phyloP scores from a whole-genome alignment of 2,113 vertebrate species.

The Protobothrops mucrosquamatus region DNA sequence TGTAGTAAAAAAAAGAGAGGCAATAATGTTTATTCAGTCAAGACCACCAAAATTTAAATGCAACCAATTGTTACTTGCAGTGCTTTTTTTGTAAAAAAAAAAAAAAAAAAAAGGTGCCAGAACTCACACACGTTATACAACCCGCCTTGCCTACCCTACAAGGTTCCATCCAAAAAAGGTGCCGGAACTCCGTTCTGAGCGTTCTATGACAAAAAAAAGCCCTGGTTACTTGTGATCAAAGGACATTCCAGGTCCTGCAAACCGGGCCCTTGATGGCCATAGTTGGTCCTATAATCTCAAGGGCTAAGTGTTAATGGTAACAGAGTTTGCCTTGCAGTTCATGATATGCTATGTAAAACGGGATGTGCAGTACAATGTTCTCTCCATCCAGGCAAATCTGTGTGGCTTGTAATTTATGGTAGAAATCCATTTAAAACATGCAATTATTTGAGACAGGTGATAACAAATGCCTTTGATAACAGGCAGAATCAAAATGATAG shows the following conservation, averaged over 20 bases:
- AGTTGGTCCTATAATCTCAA: not conserved
- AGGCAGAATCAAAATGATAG: constrained; percentile 50
- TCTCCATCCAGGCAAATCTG: constrained; percentile 30
- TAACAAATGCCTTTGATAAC: constrained; percentile 49
- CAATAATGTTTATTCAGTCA: not conserved
- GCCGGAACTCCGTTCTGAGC: no score
- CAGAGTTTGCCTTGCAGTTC: not conserved
- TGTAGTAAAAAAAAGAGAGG: not conserved
- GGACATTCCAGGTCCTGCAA: not conserved
- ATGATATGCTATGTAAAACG: not conserved
- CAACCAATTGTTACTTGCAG: not conserved
- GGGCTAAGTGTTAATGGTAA: not conserved
- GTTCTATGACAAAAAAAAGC: no score
- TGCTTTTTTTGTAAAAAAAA: no score
- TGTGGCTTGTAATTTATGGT: constrained; percentile 32
- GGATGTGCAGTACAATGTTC: not conserved
- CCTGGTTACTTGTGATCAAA: not conserved
- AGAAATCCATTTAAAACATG: constrained; percentile 34
- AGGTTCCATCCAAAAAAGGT: no score
- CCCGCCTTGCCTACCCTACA: no score
- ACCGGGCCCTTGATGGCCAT: not conserved
- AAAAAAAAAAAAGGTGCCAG: no score
- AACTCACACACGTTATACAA: no score
- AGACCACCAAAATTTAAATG: not conserved
- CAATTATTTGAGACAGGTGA: constrained; percentile 55